These are phyloP conservation scores for Malthinus flaveolus DNA, from an alignment of 2,888 invertebrate genomes.

Conservation along the genomic window DNA sequence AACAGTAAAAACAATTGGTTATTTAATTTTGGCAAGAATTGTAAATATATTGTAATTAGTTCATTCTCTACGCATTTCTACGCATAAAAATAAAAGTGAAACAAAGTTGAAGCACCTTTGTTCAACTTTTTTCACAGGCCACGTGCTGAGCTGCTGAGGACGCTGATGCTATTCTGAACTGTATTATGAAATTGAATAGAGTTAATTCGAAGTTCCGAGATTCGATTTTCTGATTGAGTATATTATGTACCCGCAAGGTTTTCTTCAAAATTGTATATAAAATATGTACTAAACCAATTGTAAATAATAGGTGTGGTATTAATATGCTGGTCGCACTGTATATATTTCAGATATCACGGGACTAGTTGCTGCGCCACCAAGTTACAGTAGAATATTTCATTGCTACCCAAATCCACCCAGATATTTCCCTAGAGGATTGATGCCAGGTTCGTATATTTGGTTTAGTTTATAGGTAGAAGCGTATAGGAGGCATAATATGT, in stretches of 20 bases:
- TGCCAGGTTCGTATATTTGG: slow-evolving; percentile 43
- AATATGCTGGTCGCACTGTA: slow-evolving; percentile 33
- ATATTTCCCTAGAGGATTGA: slow-evolving; percentile 49
- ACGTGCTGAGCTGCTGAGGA: too few relatives aligned
- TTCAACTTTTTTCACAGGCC: too few relatives aligned
- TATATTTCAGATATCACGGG: slow-evolving; percentile 66
- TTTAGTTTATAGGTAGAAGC: not conserved
- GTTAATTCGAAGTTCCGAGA: too few relatives aligned
- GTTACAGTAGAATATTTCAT: slow-evolving; percentile 65
- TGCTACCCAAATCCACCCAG: slow-evolving; percentile 56
- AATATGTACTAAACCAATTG: not conserved
- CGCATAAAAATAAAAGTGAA: not conserved
- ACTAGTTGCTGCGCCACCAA: slow-evolving; percentile 61
- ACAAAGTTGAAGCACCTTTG: too few relatives aligned
- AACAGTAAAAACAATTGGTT: not conserved
- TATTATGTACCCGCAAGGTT: too few relatives aligned
- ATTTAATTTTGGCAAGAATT: not conserved
- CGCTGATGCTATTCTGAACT: too few relatives aligned
- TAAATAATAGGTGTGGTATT: slow-evolving; percentile 9
- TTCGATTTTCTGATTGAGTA: too few relatives aligned
- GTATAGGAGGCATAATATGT: not conserved
- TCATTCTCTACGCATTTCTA: not conserved
- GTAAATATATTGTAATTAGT: not conserved
- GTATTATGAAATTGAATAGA: too few relatives aligned
- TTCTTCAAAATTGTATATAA: too few relatives aligned